Base-by-base conservation (phyloP, 2,113 vertebrate genomes). In the Artemisiospiza belli region DNA sequence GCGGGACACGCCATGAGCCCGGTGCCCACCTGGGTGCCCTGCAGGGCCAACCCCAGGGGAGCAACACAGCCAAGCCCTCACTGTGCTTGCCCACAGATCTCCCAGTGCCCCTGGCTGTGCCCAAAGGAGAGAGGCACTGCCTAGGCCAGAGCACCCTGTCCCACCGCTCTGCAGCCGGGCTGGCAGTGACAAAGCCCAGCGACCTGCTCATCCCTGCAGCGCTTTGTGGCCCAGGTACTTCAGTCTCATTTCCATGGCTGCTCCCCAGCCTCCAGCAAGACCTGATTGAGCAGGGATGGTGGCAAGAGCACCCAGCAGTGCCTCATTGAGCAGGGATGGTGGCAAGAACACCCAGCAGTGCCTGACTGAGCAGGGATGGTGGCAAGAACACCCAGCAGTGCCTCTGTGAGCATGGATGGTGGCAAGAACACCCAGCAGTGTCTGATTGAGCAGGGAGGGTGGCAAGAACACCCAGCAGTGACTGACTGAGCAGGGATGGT, bases 141-240 rank as follows among this genome's bases (percentile, higher is more conserved):
- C 64, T 14, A 6, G 11, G 12, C 35, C 70, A 15, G 61, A 37
- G 47, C 61, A 17, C 16, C 21, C 57, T 2, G 33, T 70, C 35
- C 76, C 57, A 23, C 15, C 0, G 0, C 51, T n/a, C 61, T 15
- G 47, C 25, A 13, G n/a, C 30, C 1, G 4, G 52, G 43, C 35
- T 28, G 87, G 11, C 2, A 2, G 81, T 2, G 33, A 64, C 1
- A 0, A 76, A 75, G 54, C 57, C 57, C 30, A 8, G 63, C 31
- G 33, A 43, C 41, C 63, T 3, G 5, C 85, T 79, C 2, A 2
- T 11, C 57, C 72, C 61, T 0, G 0, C 1, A 6, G 58, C 1
- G 0, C 23, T 47, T 27, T 5, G 39, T 9, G 43, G 20, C 46
- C 25, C 51, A 4, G 30, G n/a, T 14, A 9, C 33, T n/a, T 27